Evolutionary conservation across 2,888 invertebrate species (phyloP).

Genomic region (Palloptera scutellata): DNA sequence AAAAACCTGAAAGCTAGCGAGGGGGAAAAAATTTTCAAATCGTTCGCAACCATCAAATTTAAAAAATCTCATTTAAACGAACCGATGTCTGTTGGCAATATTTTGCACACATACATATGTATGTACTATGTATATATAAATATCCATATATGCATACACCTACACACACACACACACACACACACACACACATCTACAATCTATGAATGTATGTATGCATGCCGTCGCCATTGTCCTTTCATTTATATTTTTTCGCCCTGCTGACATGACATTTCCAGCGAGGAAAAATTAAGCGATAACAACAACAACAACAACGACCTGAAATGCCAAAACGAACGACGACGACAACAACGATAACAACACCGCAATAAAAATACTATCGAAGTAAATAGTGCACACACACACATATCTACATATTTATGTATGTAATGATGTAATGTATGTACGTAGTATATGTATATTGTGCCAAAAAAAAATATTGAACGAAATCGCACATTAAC

Average conservation of each 20-base stretch:
- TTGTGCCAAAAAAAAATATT: not conserved
- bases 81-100: constrained; percentile 7
- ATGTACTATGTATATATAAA: not conserved
- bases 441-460: constrained; percentile 1
- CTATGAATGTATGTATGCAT: constrained; percentile 16
- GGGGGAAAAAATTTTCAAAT: constrained; percentile 2
- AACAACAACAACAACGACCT: constrained; percentile 3
- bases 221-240: constrained; percentile 28
- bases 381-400: constrained; percentile 13
- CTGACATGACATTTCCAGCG: constrained; percentile 35
- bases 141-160: constrained; percentile 10
- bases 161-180: constrained; percentile 16
- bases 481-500: not conserved
- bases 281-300: not conserved
- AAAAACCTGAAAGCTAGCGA: not conserved
- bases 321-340: constrained; percentile 27
- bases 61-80: constrained; percentile 24
- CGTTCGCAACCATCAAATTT: constrained; percentile 15
- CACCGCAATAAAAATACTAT: constrained; percentile 22
- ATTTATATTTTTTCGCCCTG: constrained; percentile 30
- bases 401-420: not conserved
- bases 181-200: constrained; percentile 12
- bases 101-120: constrained; percentile 6
- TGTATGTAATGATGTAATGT: not conserved
- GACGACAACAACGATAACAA: constrained; percentile 28